A percentile compares a stretch with the other conserved stretches of the same genome.
These are phyloP conservation scores for Euura saliciscinereae DNA, from an alignment of 1,140 invertebrate genomes.

Conservation along the genomic window DNA sequence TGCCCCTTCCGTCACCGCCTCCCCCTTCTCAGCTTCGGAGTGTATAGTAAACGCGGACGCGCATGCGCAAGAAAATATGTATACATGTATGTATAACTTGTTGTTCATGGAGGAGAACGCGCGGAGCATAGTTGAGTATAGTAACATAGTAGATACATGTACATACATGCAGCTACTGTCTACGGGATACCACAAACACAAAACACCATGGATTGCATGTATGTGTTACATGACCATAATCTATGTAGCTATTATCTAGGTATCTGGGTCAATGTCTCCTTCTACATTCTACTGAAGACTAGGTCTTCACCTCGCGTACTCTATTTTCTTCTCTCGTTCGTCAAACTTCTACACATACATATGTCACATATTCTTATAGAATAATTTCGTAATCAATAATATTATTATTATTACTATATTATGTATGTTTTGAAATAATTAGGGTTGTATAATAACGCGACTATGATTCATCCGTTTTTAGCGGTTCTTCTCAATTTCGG, in stretches of 20 bases:
- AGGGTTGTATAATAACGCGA: too few species aligned
- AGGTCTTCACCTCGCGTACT: neutral
- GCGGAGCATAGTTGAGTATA: neutral
- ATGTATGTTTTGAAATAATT: too few species aligned
- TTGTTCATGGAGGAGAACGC: neutral
- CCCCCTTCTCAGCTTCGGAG: neutral
- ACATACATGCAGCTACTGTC: neutral
- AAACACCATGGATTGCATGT: neutral
- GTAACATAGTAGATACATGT: neutral
- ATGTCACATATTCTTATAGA: too few species aligned
- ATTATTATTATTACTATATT: too few species aligned
- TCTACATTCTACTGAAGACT: neutral
- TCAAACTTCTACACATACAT: neutral
- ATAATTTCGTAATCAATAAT: too few species aligned
- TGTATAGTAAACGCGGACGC: neutral
- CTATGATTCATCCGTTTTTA: too few species aligned
- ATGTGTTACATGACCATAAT: neutral
- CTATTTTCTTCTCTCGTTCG: neutral
- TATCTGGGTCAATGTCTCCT: constrained; percentile 5
- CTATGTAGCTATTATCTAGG: neutral
- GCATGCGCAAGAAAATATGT: too few species aligned
- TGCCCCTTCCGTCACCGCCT: neutral
- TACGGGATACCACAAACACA: neutral
- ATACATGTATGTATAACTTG: neutral
- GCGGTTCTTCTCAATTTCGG: too few species aligned